Evolutionary conservation across 2,797 vertebrate species (phyloP), one percentile per base, ranked within the genome.

Genomic region (Eulemur coronatus): DNA sequence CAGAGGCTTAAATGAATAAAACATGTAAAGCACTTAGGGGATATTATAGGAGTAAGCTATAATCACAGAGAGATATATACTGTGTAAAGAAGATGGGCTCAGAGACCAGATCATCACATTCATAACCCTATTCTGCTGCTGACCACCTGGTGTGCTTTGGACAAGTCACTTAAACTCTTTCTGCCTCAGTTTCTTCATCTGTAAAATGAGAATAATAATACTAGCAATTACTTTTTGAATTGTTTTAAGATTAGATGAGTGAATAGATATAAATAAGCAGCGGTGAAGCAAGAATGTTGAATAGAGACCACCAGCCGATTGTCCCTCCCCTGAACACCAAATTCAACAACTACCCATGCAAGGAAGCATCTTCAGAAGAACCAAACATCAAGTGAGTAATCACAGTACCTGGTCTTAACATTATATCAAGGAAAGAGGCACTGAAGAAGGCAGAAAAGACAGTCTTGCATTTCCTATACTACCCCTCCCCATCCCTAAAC

Each of bases 1-100:
- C 46, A 78, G 72, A 87, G 61, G 59, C 13, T 94, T 84, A 94
- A 93, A 72, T 84, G 78, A 89, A 48, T 92, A 89, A 93, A 84
- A 50, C 48, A 63, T 11, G 18, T 33, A 73, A 86, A 96, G 69
- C 15, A 38, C 57, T 73, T 76, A 86, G 43, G 33, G 5, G 5
- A 2, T 70, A 46, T 46, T n/a, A 22, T 87, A 67, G 84, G 30
- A 81, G 59, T n/a, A 69, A 90, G 89, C 30, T 84, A 35, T 85
- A 93, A 78, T 76, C 65, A 93, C 33, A 84, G 86, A 81, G 69
- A 52, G 30, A 90, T 4, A 26, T 1, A 35, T 11, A 48, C 24
- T 15, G 2, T 84, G 11, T 41, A 26, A 43, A 69, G 57, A 84
- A 85, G 35, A 59, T 4, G 14, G 86, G n/a, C 5, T 73, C 33